phyloP scores from a whole-genome alignment of 1,140 invertebrate species.

The Caenorhabditis brenneri region DNA sequence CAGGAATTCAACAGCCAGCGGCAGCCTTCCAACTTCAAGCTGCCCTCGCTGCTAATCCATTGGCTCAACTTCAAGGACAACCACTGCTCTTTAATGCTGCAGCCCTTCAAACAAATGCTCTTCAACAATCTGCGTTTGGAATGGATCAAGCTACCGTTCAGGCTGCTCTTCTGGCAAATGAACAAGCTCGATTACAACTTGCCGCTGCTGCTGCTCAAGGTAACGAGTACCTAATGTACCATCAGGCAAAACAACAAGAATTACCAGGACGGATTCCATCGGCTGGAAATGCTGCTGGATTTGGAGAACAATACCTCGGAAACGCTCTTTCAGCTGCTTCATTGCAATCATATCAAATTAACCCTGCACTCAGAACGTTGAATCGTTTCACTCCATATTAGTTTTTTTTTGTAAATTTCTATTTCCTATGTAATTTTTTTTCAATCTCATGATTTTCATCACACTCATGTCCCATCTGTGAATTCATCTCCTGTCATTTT shows the following conservation, averaged over 20 bases:
- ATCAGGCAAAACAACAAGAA: constrained; percentile 47
- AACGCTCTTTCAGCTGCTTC: constrained; percentile 31
- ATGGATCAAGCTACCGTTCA: background rate
- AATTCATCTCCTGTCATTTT: too few relatives aligned
- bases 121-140: constrained; percentile 27
- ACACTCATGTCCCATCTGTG: background rate
- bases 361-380: constrained; percentile 39
- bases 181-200: constrained; percentile 11
- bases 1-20: constrained; percentile 21
- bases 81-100: constrained; percentile 18
- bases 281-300: constrained; percentile 18
- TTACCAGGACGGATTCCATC: constrained; percentile 45
- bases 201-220: constrained; percentile 40
- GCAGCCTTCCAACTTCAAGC: constrained; percentile 9
- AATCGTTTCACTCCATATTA: constrained; percentile 52
- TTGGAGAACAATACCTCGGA: constrained; percentile 48
- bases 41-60: constrained; percentile 2
- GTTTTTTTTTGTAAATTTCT: background rate
- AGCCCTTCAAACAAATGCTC: background rate
- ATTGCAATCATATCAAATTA: constrained; percentile 36
- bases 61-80: constrained; percentile 45
- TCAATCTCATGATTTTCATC: background rate
- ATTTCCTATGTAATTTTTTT: background rate
- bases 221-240: constrained; percentile 44
- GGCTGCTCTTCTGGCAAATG: constrained; percentile 32